phyloP scores from a whole-genome alignment of 2,888 invertebrate genomes.

The Meandrusa payeni region DNA sequence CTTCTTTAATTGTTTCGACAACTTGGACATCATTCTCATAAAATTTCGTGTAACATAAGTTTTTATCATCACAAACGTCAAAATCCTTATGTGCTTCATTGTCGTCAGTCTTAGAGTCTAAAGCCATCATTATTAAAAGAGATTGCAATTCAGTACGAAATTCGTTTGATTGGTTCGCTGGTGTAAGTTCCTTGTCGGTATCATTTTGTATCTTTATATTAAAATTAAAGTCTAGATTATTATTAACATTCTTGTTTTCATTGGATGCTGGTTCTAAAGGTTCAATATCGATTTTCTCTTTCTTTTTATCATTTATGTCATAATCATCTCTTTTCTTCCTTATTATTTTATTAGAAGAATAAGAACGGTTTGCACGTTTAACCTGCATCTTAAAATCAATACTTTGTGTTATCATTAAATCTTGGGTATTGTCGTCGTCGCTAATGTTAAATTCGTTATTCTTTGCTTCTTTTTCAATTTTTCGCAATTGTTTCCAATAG shows the following conservation, averaged over 20 bases:
- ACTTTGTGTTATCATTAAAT: constrained; percentile 48
- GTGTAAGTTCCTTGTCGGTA: constrained; percentile 19
- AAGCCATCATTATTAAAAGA: constrained; percentile 60
- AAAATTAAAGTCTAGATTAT: constrained; percentile 12
- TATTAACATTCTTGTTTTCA: not conserved
- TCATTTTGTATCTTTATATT: constrained; percentile 22
- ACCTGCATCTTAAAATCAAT: constrained; percentile 47
- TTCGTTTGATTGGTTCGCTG: constrained; percentile 16
- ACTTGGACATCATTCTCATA: constrained; percentile 3
- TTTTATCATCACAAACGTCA: constrained; percentile 13
- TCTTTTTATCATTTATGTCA: not conserved
- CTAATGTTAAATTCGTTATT: constrained; percentile 36
- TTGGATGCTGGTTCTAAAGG: not conserved
- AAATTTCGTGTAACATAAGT: constrained; percentile 16
- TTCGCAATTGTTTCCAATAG: not conserved
- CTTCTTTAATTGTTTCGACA: constrained; percentile 8
- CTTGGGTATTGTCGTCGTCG: constrained; percentile 39
- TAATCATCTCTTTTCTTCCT: not conserved
- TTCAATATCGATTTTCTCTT: constrained; percentile 7
- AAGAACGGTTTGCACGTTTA: not conserved
- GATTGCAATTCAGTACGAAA: constrained; percentile 51
- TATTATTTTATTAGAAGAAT: not conserved
- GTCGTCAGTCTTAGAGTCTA: constrained; percentile 44
- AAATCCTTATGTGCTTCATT: constrained; percentile 28
- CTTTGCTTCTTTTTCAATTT: constrained; percentile 19